phyloP scores from a whole-genome alignment of 2,797 vertebrate species.

The Onychomys arenicola region DNA sequence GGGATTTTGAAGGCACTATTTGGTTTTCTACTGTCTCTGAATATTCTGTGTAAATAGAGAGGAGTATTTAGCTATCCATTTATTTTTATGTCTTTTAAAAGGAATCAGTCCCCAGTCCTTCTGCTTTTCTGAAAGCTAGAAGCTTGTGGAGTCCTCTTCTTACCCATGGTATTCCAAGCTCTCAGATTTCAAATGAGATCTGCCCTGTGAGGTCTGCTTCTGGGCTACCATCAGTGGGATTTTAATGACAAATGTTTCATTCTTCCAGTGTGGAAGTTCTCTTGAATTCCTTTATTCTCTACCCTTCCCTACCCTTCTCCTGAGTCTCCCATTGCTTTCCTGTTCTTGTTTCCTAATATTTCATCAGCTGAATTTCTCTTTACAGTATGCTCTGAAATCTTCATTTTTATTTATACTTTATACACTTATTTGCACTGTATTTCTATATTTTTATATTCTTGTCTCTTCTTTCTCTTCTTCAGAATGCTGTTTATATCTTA shows the following conservation, averaged over 20 bases:
- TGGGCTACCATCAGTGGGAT: neutral
- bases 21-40: neutral
- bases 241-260: constrained; percentile 3
- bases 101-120: neutral
- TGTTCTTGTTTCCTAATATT: neutral
- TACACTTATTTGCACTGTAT: constrained; percentile 11
- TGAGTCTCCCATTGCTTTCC: neutral
- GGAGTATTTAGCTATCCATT: neutral
- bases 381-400: neutral
- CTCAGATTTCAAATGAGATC: neutral
- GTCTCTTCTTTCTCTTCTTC: neutral
- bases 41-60: neutral
- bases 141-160: neutral
- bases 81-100: neutral
- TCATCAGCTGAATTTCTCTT: constrained; percentile 30
- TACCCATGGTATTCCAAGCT: neutral
- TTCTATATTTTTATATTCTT: neutral
- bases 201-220: neutral
- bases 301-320: neutral
- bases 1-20: neutral
- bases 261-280: constrained; percentile 12
- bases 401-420: neutral
- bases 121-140: neutral
- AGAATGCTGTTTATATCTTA: constrained; percentile 7
- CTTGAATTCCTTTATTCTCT: neutral